Conservation (phyloP, 2,797 vertebrate species). For the Helicolenus hilgendorfi region DNA sequence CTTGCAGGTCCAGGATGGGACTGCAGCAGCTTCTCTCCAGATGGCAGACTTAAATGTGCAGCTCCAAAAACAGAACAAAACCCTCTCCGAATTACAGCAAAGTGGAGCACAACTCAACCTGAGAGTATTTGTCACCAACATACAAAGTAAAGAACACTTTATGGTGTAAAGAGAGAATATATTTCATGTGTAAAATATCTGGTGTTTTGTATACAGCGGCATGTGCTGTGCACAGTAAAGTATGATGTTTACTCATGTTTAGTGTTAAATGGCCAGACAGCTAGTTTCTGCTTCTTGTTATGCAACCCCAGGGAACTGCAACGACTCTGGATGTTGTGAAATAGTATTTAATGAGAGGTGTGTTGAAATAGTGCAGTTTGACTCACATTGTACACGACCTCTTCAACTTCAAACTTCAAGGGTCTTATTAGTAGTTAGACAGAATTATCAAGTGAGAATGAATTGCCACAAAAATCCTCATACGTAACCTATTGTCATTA, state of each 20-base stretch:
- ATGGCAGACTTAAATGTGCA: conserved; percentile 41
- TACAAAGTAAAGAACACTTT: conserved; percentile 85
- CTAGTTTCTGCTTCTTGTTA: neutral
- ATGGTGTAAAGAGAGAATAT: neutral
- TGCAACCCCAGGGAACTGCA: neutral
- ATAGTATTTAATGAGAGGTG: neutral
- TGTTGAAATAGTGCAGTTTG: neutral
- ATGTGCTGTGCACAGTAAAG: neutral
- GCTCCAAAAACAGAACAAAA: conserved; percentile 43
- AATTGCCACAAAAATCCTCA: neutral
- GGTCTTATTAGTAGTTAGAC: neutral
- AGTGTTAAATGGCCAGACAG: neutral
- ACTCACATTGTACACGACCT: too few relatives aligned
- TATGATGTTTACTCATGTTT: neutral
- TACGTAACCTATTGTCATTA: neutral
- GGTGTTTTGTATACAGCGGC: neutral
- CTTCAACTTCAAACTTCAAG: too few relatives aligned
- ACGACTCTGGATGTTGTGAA: neutral
- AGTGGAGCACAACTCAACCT: conserved; percentile 69
- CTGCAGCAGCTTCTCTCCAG: conserved; percentile 25
- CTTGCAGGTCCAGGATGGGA: conserved; percentile 80
- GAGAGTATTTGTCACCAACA: conserved; percentile 83
- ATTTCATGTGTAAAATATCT: neutral
- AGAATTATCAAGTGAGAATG: neutral
- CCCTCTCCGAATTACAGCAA: conserved; percentile 46